A percentile compares a stretch with the other conserved stretches of the same genome.
phyloP scores from a whole-genome alignment of 1,140 invertebrate species.

The Zaprionus lachaisei region DNA sequence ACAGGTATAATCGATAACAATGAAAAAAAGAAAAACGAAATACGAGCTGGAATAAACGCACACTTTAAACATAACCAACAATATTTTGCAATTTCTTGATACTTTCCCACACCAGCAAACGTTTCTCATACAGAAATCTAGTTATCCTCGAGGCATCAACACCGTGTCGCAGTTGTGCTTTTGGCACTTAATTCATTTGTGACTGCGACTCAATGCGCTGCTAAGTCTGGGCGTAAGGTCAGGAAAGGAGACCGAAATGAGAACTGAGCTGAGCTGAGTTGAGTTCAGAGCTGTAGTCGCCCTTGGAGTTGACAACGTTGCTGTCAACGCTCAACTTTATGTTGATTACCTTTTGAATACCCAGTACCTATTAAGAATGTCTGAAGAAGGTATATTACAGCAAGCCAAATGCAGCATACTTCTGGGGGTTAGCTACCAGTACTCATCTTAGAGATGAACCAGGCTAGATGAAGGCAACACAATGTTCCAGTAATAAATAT shows the following conservation, averaged over 20 bases:
- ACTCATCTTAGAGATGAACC: too few relatives aligned
- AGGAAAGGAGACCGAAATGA: slow-evolving; percentile 45
- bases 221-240: slow-evolving; percentile 36
- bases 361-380: not conserved
- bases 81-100: not conserved
- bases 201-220: slow-evolving; percentile 60
- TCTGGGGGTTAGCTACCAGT: too few relatives aligned
- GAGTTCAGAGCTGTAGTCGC: slow-evolving; percentile 39
- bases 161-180: slow-evolving; percentile 72
- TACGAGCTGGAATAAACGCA: too few relatives aligned
- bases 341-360: slow-evolving; percentile 73
- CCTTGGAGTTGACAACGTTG: slow-evolving; percentile 57
- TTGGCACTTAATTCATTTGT: slow-evolving; percentile 82
- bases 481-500: too few relatives aligned
- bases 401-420: not conserved
- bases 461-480: not conserved
- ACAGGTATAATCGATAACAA: too few relatives aligned
- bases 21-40: too few relatives aligned
- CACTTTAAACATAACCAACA: not conserved
- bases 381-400: not conserved
- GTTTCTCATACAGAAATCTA: not conserved
- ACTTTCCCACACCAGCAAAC: not conserved
- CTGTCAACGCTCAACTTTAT: slow-evolving; percentile 78
- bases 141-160: slow-evolving; percentile 35
- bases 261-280: slow-evolving; percentile 44